Conservation (phyloP, 2,113 vertebrate genomes). For the Pao palembangensis region DNA sequence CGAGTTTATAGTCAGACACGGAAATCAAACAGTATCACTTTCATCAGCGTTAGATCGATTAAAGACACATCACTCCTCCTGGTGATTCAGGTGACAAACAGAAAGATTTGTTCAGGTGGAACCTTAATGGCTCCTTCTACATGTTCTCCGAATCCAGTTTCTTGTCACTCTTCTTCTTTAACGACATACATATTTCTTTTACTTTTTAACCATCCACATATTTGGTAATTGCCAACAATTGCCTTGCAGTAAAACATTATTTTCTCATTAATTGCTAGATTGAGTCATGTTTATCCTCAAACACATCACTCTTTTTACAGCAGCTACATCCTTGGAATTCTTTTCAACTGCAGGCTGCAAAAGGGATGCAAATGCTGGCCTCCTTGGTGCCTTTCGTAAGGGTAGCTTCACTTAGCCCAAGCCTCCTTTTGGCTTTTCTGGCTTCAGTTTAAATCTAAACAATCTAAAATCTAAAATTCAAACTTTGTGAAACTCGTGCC, state of each 20-base stretch:
- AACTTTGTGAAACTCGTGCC: too few species aligned
- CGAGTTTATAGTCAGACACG: too few species aligned
- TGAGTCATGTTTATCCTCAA: conserved; percentile 42
- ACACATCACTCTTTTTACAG: conserved; percentile 29
- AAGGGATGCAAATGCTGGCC: too few species aligned
- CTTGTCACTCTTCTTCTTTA: neutral
- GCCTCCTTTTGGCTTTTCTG: too few species aligned
- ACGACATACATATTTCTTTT: too few species aligned
- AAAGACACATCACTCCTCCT: too few species aligned
- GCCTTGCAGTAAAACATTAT: conserved; percentile 43
- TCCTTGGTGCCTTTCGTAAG: too few species aligned
- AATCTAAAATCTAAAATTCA: too few species aligned
- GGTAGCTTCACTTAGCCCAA: too few species aligned
- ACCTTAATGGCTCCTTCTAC: conserved; percentile 44
- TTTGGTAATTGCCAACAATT: conserved; percentile 13
- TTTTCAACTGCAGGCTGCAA: conserved; percentile 23
- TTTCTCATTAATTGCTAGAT: conserved; percentile 37
- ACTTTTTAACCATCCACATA: neutral
- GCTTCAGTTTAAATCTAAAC: too few species aligned
- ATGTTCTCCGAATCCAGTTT: conserved; percentile 31
- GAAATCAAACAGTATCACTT: too few species aligned
- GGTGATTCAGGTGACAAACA: conserved; percentile 38
- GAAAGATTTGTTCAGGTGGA: conserved; percentile 51
- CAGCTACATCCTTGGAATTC: conserved; percentile 12
- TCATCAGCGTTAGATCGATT: too few species aligned